phyloP scores from a whole-genome alignment of 2,888 invertebrate genomes.

The Nemoura dubitans region DNA sequence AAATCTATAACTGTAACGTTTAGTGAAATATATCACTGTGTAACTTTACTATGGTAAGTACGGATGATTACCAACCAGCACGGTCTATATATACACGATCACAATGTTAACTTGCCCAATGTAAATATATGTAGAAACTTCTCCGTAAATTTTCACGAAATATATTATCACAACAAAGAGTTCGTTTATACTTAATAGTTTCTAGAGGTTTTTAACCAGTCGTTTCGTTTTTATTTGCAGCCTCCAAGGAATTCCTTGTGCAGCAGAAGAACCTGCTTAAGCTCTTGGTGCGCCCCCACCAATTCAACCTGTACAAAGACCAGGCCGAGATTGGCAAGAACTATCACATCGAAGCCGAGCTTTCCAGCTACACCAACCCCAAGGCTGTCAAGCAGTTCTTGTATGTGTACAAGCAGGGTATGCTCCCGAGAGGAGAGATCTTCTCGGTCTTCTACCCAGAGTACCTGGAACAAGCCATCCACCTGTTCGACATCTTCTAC shows the following conservation, averaged over 20 bases:
- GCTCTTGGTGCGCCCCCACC: slow-evolving; percentile 62
- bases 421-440: slow-evolving; percentile 62
- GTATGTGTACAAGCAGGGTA: slow-evolving; percentile 57
- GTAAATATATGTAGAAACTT: too few species aligned
- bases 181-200: too few species aligned
- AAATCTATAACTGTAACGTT: too few species aligned
- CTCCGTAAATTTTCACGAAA: background rate
- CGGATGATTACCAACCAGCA: too few species aligned
- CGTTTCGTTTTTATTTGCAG: background rate
- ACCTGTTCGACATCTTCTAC: slow-evolving; percentile 66
- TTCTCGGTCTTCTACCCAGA: slow-evolving; percentile 61
- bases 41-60: too few species aligned
- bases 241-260: slow-evolving; percentile 54
- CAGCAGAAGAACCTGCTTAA: slow-evolving; percentile 62
- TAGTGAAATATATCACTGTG: too few species aligned
- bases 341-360: slow-evolving; percentile 60
- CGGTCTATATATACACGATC: too few species aligned
- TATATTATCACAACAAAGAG: background rate
- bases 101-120: too few species aligned
- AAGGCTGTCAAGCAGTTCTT: slow-evolving; percentile 54
- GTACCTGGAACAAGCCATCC: slow-evolving; percentile 63
- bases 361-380: slow-evolving; percentile 59
- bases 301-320: slow-evolving; percentile 58
- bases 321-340: slow-evolving; percentile 60
- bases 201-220: background rate